Evolutionary conservation across 2,113 vertebrate genomes (phyloP).

Genomic region (Mesoclemmys tuberculata): DNA sequence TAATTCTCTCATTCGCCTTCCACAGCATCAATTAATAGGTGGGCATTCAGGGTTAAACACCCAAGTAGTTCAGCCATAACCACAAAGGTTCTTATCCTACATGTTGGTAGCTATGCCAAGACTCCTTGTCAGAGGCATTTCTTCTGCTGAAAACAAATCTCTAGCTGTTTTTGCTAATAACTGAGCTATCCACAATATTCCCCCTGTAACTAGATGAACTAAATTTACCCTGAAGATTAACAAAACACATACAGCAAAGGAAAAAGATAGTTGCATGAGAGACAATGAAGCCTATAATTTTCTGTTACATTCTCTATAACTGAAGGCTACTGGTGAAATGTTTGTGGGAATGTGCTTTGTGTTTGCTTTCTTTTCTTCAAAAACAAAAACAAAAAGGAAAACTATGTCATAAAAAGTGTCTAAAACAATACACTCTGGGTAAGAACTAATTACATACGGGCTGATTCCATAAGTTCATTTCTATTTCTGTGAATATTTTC

Average conservation of each 20-base stretch:
- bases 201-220: neutral
- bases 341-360: neutral
- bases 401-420: neutral
- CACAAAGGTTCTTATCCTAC: slow-evolving; percentile 1
- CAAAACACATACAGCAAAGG: neutral
- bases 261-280: neutral
- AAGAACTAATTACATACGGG: neutral
- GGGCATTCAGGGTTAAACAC: slow-evolving; percentile 21
- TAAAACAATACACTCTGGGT: neutral
- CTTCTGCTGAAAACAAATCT: slow-evolving; percentile 36
- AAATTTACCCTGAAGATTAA: neutral
- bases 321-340: neutral
- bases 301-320: neutral
- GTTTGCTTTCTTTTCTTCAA: slow-evolving; percentile 1
- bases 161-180: neutral
- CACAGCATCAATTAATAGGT: slow-evolving; percentile 30
- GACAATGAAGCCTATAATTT: neutral
- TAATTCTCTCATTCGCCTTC: slow-evolving; percentile 1
- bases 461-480: neutral
- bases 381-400: neutral
- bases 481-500: neutral
- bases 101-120: neutral
- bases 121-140: slow-evolving; percentile 23
- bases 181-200: neutral
- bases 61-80: slow-evolving; percentile 19